Conservation (phyloP, 1,140 invertebrate species). For the Apis dorsata region DNA sequence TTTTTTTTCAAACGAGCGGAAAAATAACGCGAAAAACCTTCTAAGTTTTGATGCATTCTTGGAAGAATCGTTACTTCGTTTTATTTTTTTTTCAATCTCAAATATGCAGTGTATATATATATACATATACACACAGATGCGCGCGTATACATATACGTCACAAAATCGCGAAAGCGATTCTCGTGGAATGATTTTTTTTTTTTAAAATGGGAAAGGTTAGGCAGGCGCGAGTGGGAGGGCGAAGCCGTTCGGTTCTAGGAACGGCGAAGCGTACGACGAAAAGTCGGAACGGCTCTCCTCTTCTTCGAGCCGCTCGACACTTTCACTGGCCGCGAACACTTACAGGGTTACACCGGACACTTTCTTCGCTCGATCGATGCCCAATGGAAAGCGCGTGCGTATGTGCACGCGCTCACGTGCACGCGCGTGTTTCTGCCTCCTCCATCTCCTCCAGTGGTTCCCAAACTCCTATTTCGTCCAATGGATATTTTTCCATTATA, state of each 20-base stretch:
- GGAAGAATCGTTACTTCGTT: no score
- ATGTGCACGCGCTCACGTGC: constrained; percentile 42
- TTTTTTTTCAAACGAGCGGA: no score
- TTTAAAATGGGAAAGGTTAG: neutral
- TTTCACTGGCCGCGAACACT: constrained; percentile 72
- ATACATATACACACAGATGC: no score
- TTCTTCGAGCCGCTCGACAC: constrained; percentile 58
- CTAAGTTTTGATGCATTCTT: no score
- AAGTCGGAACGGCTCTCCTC: constrained; percentile 54
- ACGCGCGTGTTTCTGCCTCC: constrained; percentile 32
- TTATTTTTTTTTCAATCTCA: no score
- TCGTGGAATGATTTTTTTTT: no score
- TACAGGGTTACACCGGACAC: constrained; percentile 70
- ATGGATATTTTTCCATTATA: neutral
- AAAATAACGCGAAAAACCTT: no score
- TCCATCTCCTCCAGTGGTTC: constrained; percentile 13
- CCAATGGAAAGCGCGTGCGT: constrained; percentile 73
- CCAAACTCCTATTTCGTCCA: neutral
- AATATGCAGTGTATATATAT: no score
- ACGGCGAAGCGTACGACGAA: constrained; percentile 48
- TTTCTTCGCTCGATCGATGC: constrained; percentile 78
- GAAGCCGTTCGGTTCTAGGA: neutral
- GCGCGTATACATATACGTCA: neutral
- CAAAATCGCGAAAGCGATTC: neutral
- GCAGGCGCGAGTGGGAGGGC: neutral